Evolutionary conservation across 2,113 vertebrate genomes (phyloP).

Genomic region (Turnix velox): DNA sequence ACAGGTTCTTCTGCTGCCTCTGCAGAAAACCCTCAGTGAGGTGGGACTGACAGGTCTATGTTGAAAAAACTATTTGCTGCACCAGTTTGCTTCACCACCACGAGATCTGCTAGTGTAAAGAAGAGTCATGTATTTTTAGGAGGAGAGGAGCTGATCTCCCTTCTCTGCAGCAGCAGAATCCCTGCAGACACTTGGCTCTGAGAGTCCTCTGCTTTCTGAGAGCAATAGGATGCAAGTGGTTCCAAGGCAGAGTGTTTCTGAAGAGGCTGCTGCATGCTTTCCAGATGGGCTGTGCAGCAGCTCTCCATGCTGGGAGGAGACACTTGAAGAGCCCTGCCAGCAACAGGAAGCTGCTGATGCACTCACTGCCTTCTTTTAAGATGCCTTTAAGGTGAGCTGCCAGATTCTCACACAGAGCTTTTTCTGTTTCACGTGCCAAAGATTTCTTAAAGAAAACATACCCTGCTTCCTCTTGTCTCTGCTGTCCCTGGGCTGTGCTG

Average conservation of each 20-base stretch:
- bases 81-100: not conserved
- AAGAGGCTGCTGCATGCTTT: slow-evolving; percentile 1
- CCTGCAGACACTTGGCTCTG: not conserved
- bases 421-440: slow-evolving; percentile 1
- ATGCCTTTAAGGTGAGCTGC: slow-evolving; percentile 26
- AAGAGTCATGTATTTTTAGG: not conserved
- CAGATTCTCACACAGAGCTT: slow-evolving; percentile 33
- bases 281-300: slow-evolving; percentile 37
- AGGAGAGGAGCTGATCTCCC: not conserved
- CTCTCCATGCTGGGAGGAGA: not conserved
- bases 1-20: not conserved
- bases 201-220: not conserved
- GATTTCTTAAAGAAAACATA: slow-evolving; percentile 37
- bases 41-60: not conserved
- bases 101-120: not conserved
- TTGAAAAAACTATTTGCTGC: not conserved
- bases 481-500: not conserved
- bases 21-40: not conserved
- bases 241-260: slow-evolving; percentile 20
- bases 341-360: slow-evolving; percentile 26
- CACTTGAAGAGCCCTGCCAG: not conserved
- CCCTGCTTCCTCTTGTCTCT: not conserved
- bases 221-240: not conserved
- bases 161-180: not conserved
- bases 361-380: not conserved